Base-by-base conservation (phyloP, 1,140 invertebrate genomes). In the Oryzaephilus surinamensis region DNA sequence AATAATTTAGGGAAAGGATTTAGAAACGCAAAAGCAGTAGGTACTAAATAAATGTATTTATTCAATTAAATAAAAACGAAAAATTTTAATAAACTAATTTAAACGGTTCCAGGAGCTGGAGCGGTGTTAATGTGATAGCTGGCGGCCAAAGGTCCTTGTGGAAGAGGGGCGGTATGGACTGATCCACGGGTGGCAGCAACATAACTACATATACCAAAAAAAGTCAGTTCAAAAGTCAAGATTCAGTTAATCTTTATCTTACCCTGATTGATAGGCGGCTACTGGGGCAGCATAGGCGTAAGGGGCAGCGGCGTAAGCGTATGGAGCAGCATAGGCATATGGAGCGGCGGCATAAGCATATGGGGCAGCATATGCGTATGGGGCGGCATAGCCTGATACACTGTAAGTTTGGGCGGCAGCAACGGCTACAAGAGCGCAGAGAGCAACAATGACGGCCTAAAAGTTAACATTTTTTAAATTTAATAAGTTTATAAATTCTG, bases 131-230 rank as follows among this genome's bases (percentile, higher is more conserved):
- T 33, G 39, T 70, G 67, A 24, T 54, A 52, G 36, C 54, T 56
- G 39, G 46, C 42, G 37, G 54, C 52, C 6, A 46, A 28, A 18
- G 54, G 54, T 29, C 54, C 54, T 48, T 67, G 64, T 20, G 67
- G 65, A 47, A 69, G 48, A 4, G 67, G 67, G 18, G 67, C 67
- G n/a, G 64, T 60, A 45, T 70, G 67, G 14, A 70, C 54, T 24
- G 67, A 63, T 19, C 67, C 67, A 32, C 65, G 63, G 10, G 64
- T 70, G 41, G 68, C 66, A 38, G 67, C 66, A 24, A 70, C 66
- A 51, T 68, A 69, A 44, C 54, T 56, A 18, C 17, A 38, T 43
- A n/a, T 10, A 11, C 5, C 23, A 24, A 5, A 20, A 20, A 20
- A 20, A 20, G 11, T 7, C 23, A 24, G 3, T 24, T 6, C 38